Evolutionary conservation across 2,797 vertebrate species (phyloP).

Genomic region (Hipposideros larvatus): DNA sequence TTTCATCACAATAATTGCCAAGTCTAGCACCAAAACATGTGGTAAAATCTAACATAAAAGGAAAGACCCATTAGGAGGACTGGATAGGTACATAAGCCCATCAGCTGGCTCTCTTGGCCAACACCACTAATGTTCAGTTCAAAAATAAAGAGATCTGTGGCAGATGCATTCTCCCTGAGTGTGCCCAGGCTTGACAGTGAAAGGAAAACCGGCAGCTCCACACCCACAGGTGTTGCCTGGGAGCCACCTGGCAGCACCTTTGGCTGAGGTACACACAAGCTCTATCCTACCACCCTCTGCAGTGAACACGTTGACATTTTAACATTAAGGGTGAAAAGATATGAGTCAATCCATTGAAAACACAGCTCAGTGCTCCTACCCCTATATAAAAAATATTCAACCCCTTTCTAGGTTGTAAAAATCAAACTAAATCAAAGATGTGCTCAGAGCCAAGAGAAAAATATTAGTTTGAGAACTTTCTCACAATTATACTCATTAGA

Average conservation of each 20-base stretch:
- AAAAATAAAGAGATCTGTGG: slow-evolving; percentile 45
- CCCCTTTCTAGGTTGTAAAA: slow-evolving; percentile 17
- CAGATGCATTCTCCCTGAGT: neutral
- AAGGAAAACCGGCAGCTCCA: slow-evolving; percentile 12
- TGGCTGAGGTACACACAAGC: neutral
- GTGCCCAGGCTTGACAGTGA: neutral
- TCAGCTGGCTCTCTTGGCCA: neutral
- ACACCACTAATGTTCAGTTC: neutral
- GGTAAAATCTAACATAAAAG: slow-evolving; percentile 28
- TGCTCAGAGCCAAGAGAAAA: neutral
- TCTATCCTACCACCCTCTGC: neutral
- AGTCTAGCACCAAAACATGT: slow-evolving; percentile 21
- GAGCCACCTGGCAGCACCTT: slow-evolving; percentile 1
- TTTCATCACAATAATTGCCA: slow-evolving; percentile 52
- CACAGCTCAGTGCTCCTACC: neutral
- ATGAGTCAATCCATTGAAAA: neutral
- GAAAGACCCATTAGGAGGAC: neutral
- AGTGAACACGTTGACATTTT: slow-evolving; percentile 23
- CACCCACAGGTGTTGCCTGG: neutral
- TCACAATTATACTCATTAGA: neutral
- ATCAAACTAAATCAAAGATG: slow-evolving; percentile 23
- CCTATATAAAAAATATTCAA: slow-evolving; percentile 1
- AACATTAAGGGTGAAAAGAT: neutral
- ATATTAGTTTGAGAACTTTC: neutral
- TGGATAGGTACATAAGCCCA: neutral